Evolutionary conservation across 2,888 invertebrate genomes (phyloP), one percentile per base, ranked within the genome.

Genomic region (Plemyria rubiginata): DNA sequence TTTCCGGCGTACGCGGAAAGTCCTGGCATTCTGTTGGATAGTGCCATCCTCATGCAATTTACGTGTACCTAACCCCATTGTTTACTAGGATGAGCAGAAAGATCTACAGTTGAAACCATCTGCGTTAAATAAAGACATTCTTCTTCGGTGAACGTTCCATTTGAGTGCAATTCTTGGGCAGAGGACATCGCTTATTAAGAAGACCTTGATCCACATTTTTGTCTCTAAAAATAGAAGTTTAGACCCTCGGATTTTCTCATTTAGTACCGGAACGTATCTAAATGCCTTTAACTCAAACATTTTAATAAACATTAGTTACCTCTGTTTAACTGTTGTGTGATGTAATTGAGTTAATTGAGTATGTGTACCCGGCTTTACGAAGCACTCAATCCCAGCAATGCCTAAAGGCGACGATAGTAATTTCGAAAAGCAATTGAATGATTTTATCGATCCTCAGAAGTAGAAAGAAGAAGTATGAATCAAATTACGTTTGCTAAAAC

Each of bases 1-100:
- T 89, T 76, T 71, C 78, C 76, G 74, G 65, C 65, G 74, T 74
- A 75, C 67, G 72, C 68, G 70, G 73, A 71, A 68, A 59, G 69
- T 66, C 53, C 70, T 75, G 38, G 62, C 68, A 15, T 75, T 75
- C 51, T 71, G 65, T n/a, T 68, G 68, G 0, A 54, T 56, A 36
- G 60, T 63, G 54, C 32, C 4, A 45, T 49, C 9, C 32, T 8
- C n/a, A 36, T 40, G 46, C 50, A 50, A 54, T 50, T 41, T 48
- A 29, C n/a, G 29, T n/a, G 32, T 36, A 38, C 3, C 32, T 32
- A 9, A 13, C 8, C 49, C 29, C 28, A 48, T 48, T 28, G n/a
- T 28, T 28, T n/a, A 11, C 45, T 45, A 45, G 11, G 4, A 16
- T 16, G 2, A 45, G 4, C 9, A 1, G 11, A 16, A 45, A 16